Percentiles rank a stretch among this genome's conserved stretches.
Evolutionary conservation across 2,888 invertebrate genomes (phyloP).

Genomic region (Acanthacorydalis orientalis): DNA sequence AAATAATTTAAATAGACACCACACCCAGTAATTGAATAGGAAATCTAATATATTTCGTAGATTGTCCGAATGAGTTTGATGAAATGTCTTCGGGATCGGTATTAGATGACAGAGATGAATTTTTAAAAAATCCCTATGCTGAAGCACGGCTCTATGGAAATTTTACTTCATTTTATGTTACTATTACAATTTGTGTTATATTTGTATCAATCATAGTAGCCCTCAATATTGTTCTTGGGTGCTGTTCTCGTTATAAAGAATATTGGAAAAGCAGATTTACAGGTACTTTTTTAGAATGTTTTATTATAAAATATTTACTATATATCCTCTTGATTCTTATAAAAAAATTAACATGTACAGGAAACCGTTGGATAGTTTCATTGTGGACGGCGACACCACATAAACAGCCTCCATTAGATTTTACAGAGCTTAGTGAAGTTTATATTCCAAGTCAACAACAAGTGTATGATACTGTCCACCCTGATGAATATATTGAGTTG

Average conservation of each 20-base stretch:
- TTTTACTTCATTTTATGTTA: conserved; percentile 73
- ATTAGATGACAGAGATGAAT: conserved; percentile 41
- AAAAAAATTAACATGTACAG: conserved; percentile 24
- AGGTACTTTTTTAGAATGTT: conserved; percentile 29
- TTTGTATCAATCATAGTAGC: conserved; percentile 51
- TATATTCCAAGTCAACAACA: conserved; percentile 24
- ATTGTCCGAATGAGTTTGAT: not conserved
- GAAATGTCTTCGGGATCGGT: conserved; percentile 24
- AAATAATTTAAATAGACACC: no score
- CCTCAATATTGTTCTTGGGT: conserved; percentile 63
- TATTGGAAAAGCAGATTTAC: conserved; percentile 76
- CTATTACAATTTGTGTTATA: conserved; percentile 60
- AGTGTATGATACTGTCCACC: conserved; percentile 10
- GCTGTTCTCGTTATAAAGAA: conserved; percentile 57
- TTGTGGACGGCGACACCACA: conserved; percentile 74
- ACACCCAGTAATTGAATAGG: no score
- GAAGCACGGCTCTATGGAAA: conserved; percentile 45
- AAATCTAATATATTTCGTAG: no score
- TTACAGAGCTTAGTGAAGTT: conserved; percentile 50
- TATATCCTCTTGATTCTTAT: not conserved
- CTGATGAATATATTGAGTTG: conserved; percentile 19
- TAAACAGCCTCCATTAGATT: conserved; percentile 64
- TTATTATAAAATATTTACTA: not conserved
- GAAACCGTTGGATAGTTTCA: conserved; percentile 70
- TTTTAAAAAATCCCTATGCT: conserved; percentile 43